Conservation (phyloP, 2,113 vertebrate species). For the Corythornis madagascariensis region DNA sequence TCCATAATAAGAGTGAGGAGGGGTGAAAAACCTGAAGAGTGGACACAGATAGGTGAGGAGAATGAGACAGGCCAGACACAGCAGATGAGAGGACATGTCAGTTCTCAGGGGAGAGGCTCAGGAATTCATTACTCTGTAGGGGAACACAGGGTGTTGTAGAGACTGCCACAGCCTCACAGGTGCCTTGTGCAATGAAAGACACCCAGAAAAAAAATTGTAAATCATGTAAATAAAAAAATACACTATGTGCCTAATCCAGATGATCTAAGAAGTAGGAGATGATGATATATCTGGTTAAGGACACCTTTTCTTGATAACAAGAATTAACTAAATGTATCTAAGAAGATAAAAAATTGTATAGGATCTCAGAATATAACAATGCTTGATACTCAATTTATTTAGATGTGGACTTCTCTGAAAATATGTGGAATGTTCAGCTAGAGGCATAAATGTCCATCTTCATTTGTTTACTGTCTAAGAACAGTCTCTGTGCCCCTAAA, state of each 20-base stretch:
- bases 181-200: neutral
- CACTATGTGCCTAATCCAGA: neutral
- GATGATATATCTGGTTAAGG: neutral
- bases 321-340: neutral
- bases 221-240: neutral
- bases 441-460: neutral
- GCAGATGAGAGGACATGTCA: neutral
- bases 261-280: neutral
- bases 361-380: neutral
- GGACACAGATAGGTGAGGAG: neutral
- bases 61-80: neutral
- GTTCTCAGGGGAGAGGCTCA: neutral
- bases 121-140: neutral
- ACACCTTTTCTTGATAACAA: neutral
- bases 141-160: neutral
- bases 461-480: neutral
- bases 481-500: neutral
- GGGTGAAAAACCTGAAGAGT: neutral
- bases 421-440: neutral
- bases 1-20: neutral
- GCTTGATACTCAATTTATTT: neutral
- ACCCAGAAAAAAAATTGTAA: neutral
- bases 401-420: neutral
- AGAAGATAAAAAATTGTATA: neutral
- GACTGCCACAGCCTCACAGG: neutral